phyloP scores from a whole-genome alignment of 2,797 vertebrate species.

The Anabacerthia variegaticeps region DNA sequence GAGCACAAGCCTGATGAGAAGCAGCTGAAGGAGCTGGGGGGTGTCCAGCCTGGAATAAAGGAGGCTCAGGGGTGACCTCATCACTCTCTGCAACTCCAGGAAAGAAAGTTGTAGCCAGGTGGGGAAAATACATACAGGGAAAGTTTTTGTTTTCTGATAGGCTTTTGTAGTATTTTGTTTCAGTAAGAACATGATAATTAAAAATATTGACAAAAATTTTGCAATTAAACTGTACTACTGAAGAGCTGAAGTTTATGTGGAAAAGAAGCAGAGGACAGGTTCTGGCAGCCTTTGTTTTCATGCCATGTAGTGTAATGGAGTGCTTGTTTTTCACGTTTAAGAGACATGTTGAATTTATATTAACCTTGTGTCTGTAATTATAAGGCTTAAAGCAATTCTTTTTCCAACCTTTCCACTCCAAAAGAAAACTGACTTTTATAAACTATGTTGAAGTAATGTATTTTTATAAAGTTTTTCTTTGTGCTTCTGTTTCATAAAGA shows the following conservation, averaged over 20 bases:
- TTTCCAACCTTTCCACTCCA: not conserved
- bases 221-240: not conserved
- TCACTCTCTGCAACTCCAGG: not conserved
- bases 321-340: not conserved
- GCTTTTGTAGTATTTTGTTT: not conserved
- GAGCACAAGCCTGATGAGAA: not conserved
- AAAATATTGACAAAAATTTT: not conserved
- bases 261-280: not conserved
- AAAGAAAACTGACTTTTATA: not conserved
- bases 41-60: not conserved
- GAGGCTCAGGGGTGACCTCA: not conserved
- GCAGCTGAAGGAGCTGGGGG: not conserved
- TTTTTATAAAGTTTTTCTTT: not conserved
- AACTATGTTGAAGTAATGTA: not conserved
- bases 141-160: not conserved
- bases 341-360: not conserved
- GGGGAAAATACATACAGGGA: not conserved
- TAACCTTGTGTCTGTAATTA: not conserved
- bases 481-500: not conserved
- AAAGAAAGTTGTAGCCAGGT: not conserved
- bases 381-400: not conserved
- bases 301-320: not conserved
- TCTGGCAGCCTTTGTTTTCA: not conserved
- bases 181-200: not conserved
- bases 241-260: not conserved